Evolutionary conservation across 2,888 invertebrate species (phyloP).

Genomic region (Ornithoptera alexandrae): DNA sequence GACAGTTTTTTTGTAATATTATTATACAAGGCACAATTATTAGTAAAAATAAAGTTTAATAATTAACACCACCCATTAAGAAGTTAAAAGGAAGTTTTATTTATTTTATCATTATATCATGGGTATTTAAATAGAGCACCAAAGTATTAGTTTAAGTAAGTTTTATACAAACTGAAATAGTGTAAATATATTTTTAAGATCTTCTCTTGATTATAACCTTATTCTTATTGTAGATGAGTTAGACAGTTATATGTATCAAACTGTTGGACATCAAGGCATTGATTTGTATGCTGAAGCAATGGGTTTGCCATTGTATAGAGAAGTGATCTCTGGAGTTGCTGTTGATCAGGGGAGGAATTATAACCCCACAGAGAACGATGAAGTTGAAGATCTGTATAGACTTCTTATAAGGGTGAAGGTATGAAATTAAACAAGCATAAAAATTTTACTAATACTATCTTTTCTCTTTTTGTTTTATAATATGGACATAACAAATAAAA

Average conservation of each 20-base stretch:
- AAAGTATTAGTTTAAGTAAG: too few species aligned
- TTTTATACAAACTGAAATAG: too few species aligned
- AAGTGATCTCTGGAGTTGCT: conserved; percentile 91
- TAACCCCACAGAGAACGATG: conserved; percentile 90
- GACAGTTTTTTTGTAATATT: too few species aligned
- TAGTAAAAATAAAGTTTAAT: background rate
- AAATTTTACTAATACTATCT: background rate
- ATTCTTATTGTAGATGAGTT: conserved; percentile 84
- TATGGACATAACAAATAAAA: too few species aligned
- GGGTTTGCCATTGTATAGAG: conserved; percentile 93
- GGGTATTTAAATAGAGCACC: too few species aligned
- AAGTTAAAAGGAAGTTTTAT: background rate
- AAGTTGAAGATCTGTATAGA: conserved; percentile 97
- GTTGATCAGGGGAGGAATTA: conserved; percentile 88
- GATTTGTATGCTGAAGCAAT: conserved; percentile 95
- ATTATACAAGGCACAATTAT: background rate
- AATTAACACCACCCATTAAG: background rate
- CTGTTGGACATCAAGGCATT: conserved; percentile 97
- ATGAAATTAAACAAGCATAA: conserved; percentile 35
- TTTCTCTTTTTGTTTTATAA: too few species aligned
- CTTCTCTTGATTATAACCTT: background rate
- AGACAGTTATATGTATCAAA: conserved; percentile 99
- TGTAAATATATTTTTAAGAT: background rate
- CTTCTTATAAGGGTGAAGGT: conserved; percentile 89
- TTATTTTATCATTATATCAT: too few species aligned